Percentiles rank a stretch among this genome's conserved stretches.
Evolutionary conservation across 2,888 invertebrate genomes (phyloP).

Genomic region (Mystacides longicornis): DNA sequence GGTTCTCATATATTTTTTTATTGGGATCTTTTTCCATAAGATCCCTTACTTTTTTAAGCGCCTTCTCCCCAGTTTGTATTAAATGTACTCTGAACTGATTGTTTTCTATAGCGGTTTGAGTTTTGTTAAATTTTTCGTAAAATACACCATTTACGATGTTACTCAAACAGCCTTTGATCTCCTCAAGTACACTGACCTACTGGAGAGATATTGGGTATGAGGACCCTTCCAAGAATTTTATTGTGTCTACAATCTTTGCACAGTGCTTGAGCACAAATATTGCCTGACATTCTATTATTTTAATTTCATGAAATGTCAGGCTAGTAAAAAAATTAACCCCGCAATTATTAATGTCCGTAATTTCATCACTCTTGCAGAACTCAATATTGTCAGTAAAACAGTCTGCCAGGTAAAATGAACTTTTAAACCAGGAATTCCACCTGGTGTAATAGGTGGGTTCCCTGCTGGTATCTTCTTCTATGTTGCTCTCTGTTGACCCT

Average conservation of each 20-base stretch:
- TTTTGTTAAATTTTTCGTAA: not conserved
- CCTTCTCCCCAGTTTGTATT: not conserved
- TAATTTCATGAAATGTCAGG: not conserved
- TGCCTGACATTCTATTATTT: not conserved
- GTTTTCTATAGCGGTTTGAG: not conserved
- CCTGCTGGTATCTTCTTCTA: too few relatives aligned
- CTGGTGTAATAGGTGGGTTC: too few relatives aligned
- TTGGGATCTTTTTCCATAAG: not conserved
- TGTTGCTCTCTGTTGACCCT: too few relatives aligned
- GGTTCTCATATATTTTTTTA: not conserved
- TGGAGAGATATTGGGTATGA: not conserved
- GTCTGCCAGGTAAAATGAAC: not conserved
- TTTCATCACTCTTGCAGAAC: constrained; percentile 1
- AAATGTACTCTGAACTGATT: not conserved
- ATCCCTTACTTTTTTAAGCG: not conserved
- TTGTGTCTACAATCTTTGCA: not conserved
- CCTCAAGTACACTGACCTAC: not conserved
- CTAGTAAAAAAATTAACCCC: not conserved
- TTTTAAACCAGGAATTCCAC: not conserved
- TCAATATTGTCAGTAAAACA: not conserved
- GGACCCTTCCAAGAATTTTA: constrained; percentile 1
- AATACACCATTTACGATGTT: not conserved
- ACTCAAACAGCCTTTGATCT: not conserved
- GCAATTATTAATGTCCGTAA: not conserved
- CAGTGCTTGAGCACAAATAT: not conserved